Conservation (phyloP, 2,797 vertebrate genomes). For the Octomys mimax region DNA sequence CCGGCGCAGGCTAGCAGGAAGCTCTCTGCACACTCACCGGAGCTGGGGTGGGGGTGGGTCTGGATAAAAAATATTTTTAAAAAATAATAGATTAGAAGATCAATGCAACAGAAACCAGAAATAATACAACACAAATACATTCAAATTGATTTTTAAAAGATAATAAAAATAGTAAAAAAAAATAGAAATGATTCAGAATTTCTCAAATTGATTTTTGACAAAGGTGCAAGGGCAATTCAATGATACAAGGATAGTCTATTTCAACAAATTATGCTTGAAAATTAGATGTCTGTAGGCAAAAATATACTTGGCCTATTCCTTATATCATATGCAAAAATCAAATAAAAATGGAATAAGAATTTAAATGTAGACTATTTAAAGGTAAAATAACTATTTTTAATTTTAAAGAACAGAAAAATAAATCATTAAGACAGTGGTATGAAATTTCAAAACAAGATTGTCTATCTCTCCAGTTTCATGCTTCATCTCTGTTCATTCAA, state of each 20-base stretch:
- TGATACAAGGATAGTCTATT: neutral
- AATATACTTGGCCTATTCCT: neutral
- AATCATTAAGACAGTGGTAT: no score
- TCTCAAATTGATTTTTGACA: neutral
- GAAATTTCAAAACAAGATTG: no score
- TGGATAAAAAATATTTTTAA: neutral
- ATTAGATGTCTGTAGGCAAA: neutral
- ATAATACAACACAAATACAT: constrained; percentile 24
- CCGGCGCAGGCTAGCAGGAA: no score
- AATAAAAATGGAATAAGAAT: constrained; percentile 37
- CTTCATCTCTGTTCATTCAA: neutral
- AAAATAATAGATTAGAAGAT: neutral
- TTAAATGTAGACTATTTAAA: constrained; percentile 63
- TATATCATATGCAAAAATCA: neutral
- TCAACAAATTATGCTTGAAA: constrained; percentile 8
- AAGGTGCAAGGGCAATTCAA: neutral
- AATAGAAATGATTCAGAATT: no score
- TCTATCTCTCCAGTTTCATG: neutral
- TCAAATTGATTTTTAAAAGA: neutral
- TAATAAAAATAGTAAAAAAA: no score
- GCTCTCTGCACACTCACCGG: no score
- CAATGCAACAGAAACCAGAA: constrained; percentile 21
- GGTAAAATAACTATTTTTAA: neutral
- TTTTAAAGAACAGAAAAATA: no score
- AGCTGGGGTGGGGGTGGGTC: no score